These are phyloP conservation scores for Amblyopsis hoosieri DNA, from an alignment of 2,797 vertebrate genomes.

Conservation along the genomic window DNA sequence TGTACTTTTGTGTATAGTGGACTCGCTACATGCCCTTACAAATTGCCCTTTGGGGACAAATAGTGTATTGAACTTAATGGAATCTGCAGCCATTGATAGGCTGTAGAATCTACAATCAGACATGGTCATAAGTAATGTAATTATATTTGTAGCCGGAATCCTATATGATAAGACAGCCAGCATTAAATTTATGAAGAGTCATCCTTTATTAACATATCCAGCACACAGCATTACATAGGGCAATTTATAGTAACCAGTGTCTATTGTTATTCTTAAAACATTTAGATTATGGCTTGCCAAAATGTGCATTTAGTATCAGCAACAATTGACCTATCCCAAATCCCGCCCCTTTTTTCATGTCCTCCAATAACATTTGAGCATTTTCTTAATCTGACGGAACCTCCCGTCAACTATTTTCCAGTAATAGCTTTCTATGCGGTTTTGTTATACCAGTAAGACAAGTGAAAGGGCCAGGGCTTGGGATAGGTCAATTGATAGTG, in stretches of 20 bases:
- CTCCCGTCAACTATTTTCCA: too few relatives aligned
- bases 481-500: conserved; percentile 13
- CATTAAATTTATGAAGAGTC: conserved; percentile 52
- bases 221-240: conserved; percentile 38
- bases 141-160: conserved; percentile 38
- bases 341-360: too few relatives aligned
- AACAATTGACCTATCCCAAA: too few relatives aligned
- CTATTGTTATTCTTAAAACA: conserved; percentile 16
- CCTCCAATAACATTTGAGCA: too few relatives aligned
- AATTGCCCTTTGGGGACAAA: too few relatives aligned
- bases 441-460: too few relatives aligned
- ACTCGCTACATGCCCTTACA: too few relatives aligned
- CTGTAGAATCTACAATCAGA: conserved; percentile 19
- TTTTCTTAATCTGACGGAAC: too few relatives aligned
- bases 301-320: background rate
- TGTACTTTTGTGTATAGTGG: too few relatives aligned
- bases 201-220: conserved; percentile 59
- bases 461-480: too few relatives aligned
- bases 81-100: conserved; percentile 20
- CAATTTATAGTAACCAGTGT: conserved; percentile 20
- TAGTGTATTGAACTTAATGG: too few relatives aligned
- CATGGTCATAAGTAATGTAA: conserved; percentile 60
- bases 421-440: too few relatives aligned
- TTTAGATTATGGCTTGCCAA: conserved; percentile 18
- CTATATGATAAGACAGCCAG: conserved; percentile 15